These are phyloP conservation scores for Platysteira castanea DNA, from an alignment of 2,113 vertebrate species.

Conservation along the genomic window DNA sequence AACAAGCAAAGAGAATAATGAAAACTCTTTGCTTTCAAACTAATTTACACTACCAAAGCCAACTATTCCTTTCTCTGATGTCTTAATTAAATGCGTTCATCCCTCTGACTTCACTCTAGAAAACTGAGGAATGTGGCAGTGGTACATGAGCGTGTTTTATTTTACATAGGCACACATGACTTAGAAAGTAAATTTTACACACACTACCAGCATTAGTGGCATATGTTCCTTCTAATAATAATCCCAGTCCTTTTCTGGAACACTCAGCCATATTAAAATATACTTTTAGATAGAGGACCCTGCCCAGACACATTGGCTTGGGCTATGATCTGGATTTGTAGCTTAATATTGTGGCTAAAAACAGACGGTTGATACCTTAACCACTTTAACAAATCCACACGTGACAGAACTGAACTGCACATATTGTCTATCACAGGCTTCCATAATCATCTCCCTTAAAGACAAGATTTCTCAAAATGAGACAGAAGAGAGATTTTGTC, in stretches of 20 bases:
- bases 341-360: neutral
- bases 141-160: conserved; percentile 35
- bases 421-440: neutral
- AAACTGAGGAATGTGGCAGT: conserved; percentile 11
- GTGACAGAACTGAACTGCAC: neutral
- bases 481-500: neutral
- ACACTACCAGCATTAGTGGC: neutral
- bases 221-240: conserved; percentile 41
- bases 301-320: neutral
- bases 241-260: neutral
- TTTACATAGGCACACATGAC: conserved; percentile 25
- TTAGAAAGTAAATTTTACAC: conserved; percentile 57
- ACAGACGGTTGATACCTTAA: neutral
- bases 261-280: neutral
- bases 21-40: conserved; percentile 49
- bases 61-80: conserved; percentile 39
- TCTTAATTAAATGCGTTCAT: conserved; percentile 64
- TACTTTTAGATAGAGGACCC: neutral
- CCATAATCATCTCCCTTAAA: neutral
- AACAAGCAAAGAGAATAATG: conserved; percentile 38
- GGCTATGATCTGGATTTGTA: neutral
- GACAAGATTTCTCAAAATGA: neutral
- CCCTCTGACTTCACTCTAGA: conserved; percentile 48
- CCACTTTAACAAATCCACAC: neutral
- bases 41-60: conserved; percentile 60